Conservation (phyloP, 2,113 vertebrate genomes). For the Pseudois nayaur region DNA sequence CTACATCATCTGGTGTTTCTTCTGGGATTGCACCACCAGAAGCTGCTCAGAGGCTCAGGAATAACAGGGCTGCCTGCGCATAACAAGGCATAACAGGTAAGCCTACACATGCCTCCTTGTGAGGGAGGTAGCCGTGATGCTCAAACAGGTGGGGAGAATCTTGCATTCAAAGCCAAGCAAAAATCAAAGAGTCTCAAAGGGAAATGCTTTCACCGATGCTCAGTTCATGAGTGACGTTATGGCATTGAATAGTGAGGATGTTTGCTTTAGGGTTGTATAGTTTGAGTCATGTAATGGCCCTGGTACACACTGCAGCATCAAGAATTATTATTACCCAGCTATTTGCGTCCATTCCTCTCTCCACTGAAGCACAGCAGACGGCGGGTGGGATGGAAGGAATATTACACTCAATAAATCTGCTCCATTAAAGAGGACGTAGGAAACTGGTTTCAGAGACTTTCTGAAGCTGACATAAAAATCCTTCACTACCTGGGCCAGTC, state of each 20-base stretch:
- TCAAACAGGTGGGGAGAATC: background rate
- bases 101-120: background rate
- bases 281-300: background rate
- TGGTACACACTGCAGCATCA: background rate
- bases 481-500: background rate
- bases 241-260: background rate
- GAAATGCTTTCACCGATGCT: background rate
- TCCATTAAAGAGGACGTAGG: background rate
- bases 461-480: background rate
- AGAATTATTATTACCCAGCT: background rate
- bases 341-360: background rate
- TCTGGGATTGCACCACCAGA: background rate
- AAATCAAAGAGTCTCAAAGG: background rate
- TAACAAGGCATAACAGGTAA: background rate
- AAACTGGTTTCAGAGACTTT: background rate
- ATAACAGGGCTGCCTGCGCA: background rate
- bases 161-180: background rate
- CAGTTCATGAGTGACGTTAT: fast-evolving
- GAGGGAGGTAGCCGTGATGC: too few species aligned
- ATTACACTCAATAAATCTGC: background rate
- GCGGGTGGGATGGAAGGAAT: background rate
- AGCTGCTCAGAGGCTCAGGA: background rate
- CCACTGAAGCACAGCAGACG: background rate
- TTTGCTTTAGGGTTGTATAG: background rate
- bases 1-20: background rate